These are phyloP conservation scores for Lerista edwardsae DNA, from an alignment of 2,797 vertebrate genomes.

Conservation along the genomic window DNA sequence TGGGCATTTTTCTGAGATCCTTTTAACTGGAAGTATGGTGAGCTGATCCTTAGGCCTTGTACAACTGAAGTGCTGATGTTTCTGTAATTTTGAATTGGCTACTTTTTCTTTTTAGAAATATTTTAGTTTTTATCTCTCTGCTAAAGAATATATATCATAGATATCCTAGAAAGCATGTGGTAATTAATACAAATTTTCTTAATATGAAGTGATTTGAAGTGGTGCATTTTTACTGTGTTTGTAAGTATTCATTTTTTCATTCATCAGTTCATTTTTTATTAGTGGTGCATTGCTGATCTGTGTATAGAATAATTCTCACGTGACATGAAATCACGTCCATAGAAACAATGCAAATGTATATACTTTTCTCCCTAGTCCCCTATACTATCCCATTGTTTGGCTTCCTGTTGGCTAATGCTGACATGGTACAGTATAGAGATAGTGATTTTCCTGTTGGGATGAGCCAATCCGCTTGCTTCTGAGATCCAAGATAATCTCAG, in stretches of 20 bases:
- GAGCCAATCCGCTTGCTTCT: constrained; percentile 60
- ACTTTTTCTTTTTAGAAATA: background rate
- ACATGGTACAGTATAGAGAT: constrained; percentile 56
- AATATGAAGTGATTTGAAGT: background rate
- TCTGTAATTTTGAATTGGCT: background rate
- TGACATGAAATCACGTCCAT: constrained; percentile 6
- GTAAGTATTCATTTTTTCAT: background rate
- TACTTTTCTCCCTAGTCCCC: background rate
- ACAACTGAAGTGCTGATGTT: background rate
- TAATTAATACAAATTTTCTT: no score
- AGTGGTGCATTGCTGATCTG: background rate
- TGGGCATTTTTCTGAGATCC: background rate
- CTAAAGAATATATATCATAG: background rate
- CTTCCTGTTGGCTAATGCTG: constrained; percentile 62
- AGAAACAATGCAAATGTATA: background rate
- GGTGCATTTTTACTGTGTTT: background rate
- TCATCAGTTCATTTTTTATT: background rate
- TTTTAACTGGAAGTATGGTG: background rate
- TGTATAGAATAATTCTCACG: background rate
- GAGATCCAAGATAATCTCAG: constrained; percentile 50
- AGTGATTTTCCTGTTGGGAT: background rate
- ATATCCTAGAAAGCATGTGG: background rate
- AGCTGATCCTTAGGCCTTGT: background rate
- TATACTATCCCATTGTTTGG: constrained; percentile 59
- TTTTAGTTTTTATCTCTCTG: background rate